Evolutionary conservation across 2,113 vertebrate species (phyloP).

Genomic region (Oriolus oriolus): DNA sequence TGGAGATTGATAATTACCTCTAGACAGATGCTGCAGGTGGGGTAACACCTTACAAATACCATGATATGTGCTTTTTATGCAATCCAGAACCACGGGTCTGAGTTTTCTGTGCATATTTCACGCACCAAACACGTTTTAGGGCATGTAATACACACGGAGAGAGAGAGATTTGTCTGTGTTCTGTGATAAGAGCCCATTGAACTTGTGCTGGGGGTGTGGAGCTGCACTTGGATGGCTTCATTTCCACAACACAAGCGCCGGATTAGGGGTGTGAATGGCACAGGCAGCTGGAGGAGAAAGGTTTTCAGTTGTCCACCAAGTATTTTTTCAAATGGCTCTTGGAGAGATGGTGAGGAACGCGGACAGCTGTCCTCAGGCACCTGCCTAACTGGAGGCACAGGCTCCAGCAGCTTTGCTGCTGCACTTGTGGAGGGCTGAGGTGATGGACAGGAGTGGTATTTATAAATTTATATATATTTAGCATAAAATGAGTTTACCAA

Average conservation of each 20-base stretch:
- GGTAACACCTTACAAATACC: accelerated
- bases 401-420: not conserved
- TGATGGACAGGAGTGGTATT: not conserved
- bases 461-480: not conserved
- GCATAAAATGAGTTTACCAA: not conserved
- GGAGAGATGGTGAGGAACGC: not conserved
- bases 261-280: not conserved
- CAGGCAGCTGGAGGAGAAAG: not conserved
- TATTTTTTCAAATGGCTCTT: not conserved
- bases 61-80: accelerated
- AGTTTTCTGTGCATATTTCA: not conserved
- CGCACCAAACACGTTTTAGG: accelerated
- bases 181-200: accelerated
- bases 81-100: not conserved
- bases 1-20: not conserved
- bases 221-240: not conserved
- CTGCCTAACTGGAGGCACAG: not conserved
- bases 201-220: not conserved
- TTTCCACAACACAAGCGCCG: not conserved
- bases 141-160: accelerated
- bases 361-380: not conserved
- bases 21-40: not conserved
- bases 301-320: not conserved
- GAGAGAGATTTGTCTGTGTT: too few relatives aligned
- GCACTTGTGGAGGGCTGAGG: not conserved